phyloP scores from a whole-genome alignment of 2,888 invertebrate genomes.

The Dyspetes luteomarginatus region DNA sequence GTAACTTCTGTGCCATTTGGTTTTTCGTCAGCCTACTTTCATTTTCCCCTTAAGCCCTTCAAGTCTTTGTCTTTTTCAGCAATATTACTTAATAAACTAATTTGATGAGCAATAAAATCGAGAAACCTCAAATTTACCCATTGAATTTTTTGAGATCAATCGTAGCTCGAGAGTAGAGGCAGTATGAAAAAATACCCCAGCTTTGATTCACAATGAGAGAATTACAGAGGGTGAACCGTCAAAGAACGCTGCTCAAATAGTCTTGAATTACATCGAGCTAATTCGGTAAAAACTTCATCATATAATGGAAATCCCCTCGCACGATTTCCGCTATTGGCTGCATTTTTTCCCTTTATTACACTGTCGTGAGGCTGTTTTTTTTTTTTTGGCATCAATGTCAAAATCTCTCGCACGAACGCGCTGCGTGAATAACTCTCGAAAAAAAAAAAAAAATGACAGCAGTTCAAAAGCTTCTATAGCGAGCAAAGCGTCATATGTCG shows the following conservation, averaged over 20 bases:
- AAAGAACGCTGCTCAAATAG: constrained; percentile 39
- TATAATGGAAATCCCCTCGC: constrained; percentile 46
- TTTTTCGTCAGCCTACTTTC: no score
- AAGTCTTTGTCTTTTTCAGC: no score
- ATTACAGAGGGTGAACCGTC: constrained; percentile 33
- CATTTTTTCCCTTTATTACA: constrained; percentile 36
- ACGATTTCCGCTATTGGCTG: constrained; percentile 50
- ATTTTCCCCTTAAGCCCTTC: no score
- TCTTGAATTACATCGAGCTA: constrained; percentile 78
- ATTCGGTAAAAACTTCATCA: constrained; percentile 70
- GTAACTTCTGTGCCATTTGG: no score
- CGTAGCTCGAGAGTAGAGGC: not conserved
- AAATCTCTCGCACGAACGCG: constrained; percentile 49
- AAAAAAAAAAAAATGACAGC: constrained; percentile 54
- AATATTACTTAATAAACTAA: no score
- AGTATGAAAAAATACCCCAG: not conserved
- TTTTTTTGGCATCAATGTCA: not conserved
- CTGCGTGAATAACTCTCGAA: constrained; percentile 24
- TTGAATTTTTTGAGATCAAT: no score
- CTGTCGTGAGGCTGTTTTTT: not conserved
- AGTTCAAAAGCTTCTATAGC: constrained; percentile 36
- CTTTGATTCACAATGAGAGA: constrained; percentile 16
- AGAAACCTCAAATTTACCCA: no score
- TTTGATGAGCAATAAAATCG: no score
- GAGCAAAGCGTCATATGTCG: constrained; percentile 53